phyloP scores from a whole-genome alignment of 2,888 invertebrate species.

The Autographa pulchrina region DNA sequence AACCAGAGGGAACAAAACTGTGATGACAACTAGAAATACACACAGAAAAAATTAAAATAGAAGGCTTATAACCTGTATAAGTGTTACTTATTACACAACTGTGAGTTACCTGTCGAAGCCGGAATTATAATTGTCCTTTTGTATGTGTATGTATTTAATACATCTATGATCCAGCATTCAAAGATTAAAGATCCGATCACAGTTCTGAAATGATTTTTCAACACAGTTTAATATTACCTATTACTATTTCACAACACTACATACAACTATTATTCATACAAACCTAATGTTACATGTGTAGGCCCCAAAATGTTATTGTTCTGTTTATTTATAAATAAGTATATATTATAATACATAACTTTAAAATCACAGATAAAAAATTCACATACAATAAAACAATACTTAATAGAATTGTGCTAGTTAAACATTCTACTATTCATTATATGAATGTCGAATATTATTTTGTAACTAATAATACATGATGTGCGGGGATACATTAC shows the following conservation, averaged over 20 bases:
- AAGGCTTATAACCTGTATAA: no score
- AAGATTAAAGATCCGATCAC: no score
- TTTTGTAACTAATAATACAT: conserved; percentile 49
- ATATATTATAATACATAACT: conserved; percentile 11
- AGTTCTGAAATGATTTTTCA: no score
- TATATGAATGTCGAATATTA: conserved; percentile 35
- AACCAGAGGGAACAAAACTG: no score
- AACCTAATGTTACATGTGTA: neutral
- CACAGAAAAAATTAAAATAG: no score
- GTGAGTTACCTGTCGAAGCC: no score
- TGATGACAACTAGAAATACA: no score
- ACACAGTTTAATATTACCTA: neutral
- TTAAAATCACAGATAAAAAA: conserved; percentile 50
- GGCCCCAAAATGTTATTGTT: conserved; percentile 5
- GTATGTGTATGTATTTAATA: no score
- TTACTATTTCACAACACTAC: neutral
- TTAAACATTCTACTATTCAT: conserved; percentile 24
- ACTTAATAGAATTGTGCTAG: conserved; percentile 13
- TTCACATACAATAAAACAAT: conserved; percentile 31
- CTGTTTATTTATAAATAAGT: conserved; percentile 2
- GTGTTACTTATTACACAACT: no score
- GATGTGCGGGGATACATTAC: conserved; percentile 21
- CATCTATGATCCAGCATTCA: no score
- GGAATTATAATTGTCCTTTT: no score
- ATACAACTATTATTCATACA: neutral